Evolutionary conservation across 2,888 invertebrate species (phyloP).

Genomic region (Acanthoscelides obtectus): DNA sequence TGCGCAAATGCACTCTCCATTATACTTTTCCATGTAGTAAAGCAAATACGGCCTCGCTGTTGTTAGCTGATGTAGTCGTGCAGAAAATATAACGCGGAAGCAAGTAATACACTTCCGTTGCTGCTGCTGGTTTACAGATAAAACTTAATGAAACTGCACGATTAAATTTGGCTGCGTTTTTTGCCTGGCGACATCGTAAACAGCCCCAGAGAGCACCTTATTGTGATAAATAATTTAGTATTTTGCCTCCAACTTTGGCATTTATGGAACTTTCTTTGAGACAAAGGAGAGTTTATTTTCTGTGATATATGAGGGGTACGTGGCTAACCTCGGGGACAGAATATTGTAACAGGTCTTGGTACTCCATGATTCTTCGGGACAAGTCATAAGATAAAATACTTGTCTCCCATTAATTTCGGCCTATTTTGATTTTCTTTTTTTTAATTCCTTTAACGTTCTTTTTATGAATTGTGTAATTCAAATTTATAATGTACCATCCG

Average conservation of each 20-base stretch:
- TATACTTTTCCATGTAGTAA: neutral
- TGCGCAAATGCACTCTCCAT: neutral
- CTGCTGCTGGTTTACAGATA: neutral
- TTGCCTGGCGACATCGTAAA: neutral
- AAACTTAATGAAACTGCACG: neutral
- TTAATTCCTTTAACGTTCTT: too few species aligned
- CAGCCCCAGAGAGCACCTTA: neutral
- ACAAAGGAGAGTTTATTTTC: neutral
- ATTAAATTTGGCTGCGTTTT: neutral
- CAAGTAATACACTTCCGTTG: neutral
- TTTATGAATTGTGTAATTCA: too few species aligned
- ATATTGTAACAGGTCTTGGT: too few species aligned
- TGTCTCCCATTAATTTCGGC: too few species aligned
- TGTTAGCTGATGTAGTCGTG: neutral
- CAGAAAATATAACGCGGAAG: neutral
- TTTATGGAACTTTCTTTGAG: neutral
- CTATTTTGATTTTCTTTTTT: too few species aligned
- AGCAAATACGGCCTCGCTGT: neutral
- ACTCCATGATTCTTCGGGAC: too few species aligned
- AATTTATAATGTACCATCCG: too few species aligned
- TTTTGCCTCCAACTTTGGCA: neutral
- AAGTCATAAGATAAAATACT: too few species aligned
- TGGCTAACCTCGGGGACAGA: too few species aligned
- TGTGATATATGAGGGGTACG: neutral
- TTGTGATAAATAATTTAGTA: neutral